Evolutionary conservation across 2,113 vertebrate species (phyloP), one percentile per base, ranked within the genome.

Genomic region (Numenius arquata): DNA sequence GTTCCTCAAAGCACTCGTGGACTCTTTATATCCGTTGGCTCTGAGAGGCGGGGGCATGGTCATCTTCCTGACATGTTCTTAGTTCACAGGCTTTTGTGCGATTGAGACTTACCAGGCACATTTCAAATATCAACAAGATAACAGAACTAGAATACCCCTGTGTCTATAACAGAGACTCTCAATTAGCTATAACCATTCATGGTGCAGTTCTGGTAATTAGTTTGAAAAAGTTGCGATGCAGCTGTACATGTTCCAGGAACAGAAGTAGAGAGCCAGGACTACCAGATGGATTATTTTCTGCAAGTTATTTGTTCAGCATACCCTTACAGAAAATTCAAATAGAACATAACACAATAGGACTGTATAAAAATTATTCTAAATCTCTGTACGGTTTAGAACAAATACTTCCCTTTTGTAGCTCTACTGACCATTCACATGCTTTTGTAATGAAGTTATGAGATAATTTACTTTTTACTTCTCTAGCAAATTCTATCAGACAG

Each of bases 281-380:
- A 38, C 50, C 93, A 95, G 89, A 96, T 89, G 95, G 93, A 84
- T 91, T 87, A 84, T 96, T 87, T 95, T 81, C 68, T 85, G 26
- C 19, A 55, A 91, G 50, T 81, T 96, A 86, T 84, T 91, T 93
- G 53, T 77, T 91, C 87, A 62, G 84, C 36, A 87, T n/a, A 67
- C 23, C 55, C 78, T 13, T 65, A 9, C n/a, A 67, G 32, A 91
- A 84, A 84, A 87, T 71, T 80, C 68, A 78, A 70, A 87, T 30
- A 71, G 27, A 80, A 65, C 36, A 10, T 53, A 71, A 84, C 70
- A 91, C 32, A 89, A 84, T 74, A 87, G 76, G 45, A 84, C 61
- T 45, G 3, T 36, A 38, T 21, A 84, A 86, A 47, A 81, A 81
- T 89, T 93, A 86, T 83, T 56, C 73, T 71, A 93, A 94, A 89